These are phyloP conservation scores for Corydoras maculifer DNA, from an alignment of 2,113 vertebrate genomes.

Conservation along the genomic window DNA sequence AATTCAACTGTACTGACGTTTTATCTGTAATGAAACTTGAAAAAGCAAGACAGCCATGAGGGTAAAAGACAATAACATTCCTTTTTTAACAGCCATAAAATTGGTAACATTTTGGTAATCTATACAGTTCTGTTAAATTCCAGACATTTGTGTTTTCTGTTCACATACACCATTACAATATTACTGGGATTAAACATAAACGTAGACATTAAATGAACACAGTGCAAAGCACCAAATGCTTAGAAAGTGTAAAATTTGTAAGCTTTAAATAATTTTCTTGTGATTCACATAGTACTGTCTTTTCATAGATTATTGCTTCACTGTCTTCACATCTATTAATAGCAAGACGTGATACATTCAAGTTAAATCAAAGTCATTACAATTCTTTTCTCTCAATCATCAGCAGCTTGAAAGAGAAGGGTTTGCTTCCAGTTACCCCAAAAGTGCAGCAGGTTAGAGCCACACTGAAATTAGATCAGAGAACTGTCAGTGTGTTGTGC, in stretches of 20 bases:
- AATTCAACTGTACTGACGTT: too few relatives aligned
- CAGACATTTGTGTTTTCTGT: too few relatives aligned
- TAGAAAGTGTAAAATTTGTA: constrained; percentile 35
- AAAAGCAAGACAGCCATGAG: too few relatives aligned
- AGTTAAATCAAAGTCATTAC: constrained; percentile 55
- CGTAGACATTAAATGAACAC: not conserved
- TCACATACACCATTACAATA: too few relatives aligned
- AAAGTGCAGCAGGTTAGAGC: constrained; percentile 84
- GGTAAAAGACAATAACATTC: too few relatives aligned
- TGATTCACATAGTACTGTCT: constrained; percentile 38
- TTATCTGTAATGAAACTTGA: too few relatives aligned
- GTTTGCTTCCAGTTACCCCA: constrained; percentile 68
- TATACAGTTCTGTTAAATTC: too few relatives aligned
- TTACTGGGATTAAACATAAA: not conserved
- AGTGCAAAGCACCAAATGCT: constrained; percentile 12
- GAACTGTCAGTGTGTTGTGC: constrained; percentile 10
- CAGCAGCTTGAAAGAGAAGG: constrained; percentile 56
- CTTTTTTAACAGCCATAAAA: too few relatives aligned
- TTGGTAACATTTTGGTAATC: too few relatives aligned
- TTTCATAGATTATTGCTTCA: constrained; percentile 53
- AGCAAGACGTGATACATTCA: constrained; percentile 58
- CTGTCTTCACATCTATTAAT: constrained; percentile 50
- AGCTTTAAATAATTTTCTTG: constrained; percentile 34
- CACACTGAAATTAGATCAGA: constrained; percentile 61
- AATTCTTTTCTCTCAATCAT: constrained; percentile 56